Evolutionary conservation across 1,140 invertebrate species (phyloP), one percentile per base, ranked within the genome.

Genomic region (Belonocnema kinseyi): DNA sequence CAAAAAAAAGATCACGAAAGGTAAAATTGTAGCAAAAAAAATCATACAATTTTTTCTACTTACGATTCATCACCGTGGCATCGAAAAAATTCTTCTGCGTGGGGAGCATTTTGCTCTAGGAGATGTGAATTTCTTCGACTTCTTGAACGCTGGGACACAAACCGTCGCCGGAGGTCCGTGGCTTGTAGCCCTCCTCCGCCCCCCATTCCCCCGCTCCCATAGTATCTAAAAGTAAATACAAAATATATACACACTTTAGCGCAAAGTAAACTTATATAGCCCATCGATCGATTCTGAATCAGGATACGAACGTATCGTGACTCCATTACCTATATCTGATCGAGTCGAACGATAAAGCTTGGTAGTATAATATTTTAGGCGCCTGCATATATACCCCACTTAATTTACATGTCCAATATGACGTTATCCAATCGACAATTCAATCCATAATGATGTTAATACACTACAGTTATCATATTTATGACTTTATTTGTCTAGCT

Each of bases 151-250:
- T 79, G 83, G 84, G 86, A 88, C 86, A 83, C 85, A 84, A 87
- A 84, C 86, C 87, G 86, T 86, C 88, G 88, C 87, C 88, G 90
- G 89, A 91, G 87, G 85, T 91, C 87, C 88, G 88, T 90, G 89
- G 90, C 90, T 86, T 88, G 89, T 88, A 90, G 90, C 90, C 90
- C 90, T 92, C 90, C 90, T 90, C 90, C 90, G 89, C 87, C 90
- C 90, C 88, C 90, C 90, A 92, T 92, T 82, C 90, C 90, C 87
- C 90, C 86, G 87, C 87, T 92, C 90, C 90, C 90, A 92, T 92
- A 92, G 90, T 92, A 92, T 85, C 90, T 92, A 82, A 61, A 83
- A 82, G 70, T 50, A 40, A 33, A 66, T 46, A 61, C 51, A 56
- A 26, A 66, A 74, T 11, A 78, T 12, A 46, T 12, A 46, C n/a